A percentile compares a stretch with the other conserved stretches of the same genome.
Evolutionary conservation across 2,113 vertebrate species (phyloP).

Genomic region (Eonycteris spelaea): DNA sequence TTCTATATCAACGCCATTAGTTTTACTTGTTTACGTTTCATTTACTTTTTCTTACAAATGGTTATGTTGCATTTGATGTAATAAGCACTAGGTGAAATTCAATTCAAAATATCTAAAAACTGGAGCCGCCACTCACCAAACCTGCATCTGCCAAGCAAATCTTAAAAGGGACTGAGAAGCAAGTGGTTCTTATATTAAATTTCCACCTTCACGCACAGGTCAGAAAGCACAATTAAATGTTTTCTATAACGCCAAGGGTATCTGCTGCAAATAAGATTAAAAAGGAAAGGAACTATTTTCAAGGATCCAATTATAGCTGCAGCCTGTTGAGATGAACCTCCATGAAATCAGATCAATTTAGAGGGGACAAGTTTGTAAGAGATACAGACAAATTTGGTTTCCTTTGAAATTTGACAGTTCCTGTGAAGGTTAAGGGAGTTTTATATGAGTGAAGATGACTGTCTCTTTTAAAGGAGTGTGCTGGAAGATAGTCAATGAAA

Average conservation of each 20-base stretch:
- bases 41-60: slow-evolving; percentile 13
- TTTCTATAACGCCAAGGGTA: neutral
- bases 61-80: neutral
- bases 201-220: neutral
- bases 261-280: slow-evolving; percentile 1
- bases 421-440: neutral
- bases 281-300: neutral
- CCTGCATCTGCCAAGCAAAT: neutral
- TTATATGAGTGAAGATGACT: neutral
- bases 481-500: neutral
- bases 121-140: neutral
- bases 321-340: neutral
- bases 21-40: neutral
- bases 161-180: neutral
- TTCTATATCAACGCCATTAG: neutral
- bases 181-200: neutral
- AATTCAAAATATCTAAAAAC: neutral
- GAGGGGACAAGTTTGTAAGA: neutral
- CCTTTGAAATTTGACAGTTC: neutral
- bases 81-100: neutral
- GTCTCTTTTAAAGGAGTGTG: neutral
- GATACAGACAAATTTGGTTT: neutral
- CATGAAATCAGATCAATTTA: neutral
- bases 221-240: neutral
- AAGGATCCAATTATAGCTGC: neutral